phyloP scores from a whole-genome alignment of 2,113 vertebrate genomes.

The Ciconia stormi region DNA sequence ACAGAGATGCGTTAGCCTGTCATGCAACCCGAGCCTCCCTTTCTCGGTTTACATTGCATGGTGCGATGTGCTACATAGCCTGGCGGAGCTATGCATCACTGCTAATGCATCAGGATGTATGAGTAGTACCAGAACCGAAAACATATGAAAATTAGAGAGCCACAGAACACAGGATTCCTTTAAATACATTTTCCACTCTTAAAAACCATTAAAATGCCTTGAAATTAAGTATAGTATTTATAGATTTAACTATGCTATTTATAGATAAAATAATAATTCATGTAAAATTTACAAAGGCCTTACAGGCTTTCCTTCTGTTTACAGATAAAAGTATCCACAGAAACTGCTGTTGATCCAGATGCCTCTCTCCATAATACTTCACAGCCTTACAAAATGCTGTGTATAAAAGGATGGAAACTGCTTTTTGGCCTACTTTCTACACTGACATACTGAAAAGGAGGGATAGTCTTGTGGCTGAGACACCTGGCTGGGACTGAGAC shows the following conservation, averaged over 20 bases:
- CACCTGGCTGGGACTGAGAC: conserved; percentile 61
- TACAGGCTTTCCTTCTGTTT: conserved; percentile 44
- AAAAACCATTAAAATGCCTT: not conserved
- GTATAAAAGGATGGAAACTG: conserved; percentile 41
- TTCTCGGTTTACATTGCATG: not conserved
- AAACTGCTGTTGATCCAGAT: conserved; percentile 40
- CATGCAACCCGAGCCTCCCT: not conserved
- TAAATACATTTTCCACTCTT: not conserved
- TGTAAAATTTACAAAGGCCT: not conserved
- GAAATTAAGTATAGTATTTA: not conserved
- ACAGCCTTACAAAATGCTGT: conserved; percentile 43
- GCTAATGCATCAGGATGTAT: not conserved
- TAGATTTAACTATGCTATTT: not conserved
- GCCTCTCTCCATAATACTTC: conserved; percentile 61
- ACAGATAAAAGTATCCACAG: conserved; percentile 40
- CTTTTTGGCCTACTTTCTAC: conserved; percentile 62
- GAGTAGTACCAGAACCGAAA: not conserved
- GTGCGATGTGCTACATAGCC: not conserved
- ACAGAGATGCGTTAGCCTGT: not conserved
- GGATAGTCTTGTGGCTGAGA: conserved; percentile 62
- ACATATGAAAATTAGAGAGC: not conserved
- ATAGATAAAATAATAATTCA: conserved; percentile 7
- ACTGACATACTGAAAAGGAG: conserved; percentile 48
- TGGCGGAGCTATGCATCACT: rapidly evolving
- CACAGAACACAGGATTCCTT: not conserved